Evolutionary conservation across 2,113 vertebrate genomes (phyloP).

Genomic region (Trematocara macrostoma): DNA sequence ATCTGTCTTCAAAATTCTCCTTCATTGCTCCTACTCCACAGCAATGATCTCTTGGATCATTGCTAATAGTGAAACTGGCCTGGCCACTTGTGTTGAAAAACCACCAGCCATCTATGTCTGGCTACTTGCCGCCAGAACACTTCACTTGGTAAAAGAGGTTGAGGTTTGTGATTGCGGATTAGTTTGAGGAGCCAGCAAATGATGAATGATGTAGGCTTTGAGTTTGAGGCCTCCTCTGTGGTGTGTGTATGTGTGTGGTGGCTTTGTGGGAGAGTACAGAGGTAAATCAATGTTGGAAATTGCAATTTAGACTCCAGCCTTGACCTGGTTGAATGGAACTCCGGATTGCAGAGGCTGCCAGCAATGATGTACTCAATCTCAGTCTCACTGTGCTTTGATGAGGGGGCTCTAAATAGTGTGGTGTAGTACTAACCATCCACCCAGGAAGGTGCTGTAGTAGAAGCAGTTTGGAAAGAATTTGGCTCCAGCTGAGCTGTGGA

Average conservation of each 20-base stretch:
- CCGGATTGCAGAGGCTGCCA: constrained; percentile 29
- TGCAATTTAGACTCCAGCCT: constrained; percentile 52
- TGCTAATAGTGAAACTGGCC: constrained; percentile 17
- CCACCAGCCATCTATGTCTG: constrained; percentile 27
- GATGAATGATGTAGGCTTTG: constrained; percentile 60
- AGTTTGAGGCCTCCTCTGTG: constrained; percentile 15
- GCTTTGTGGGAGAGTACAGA: constrained; percentile 40
- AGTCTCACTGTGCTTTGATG: constrained; percentile 38
- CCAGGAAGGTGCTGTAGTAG: constrained; percentile 38
- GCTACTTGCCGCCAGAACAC: constrained; percentile 38
- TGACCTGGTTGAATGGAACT: constrained; percentile 41
- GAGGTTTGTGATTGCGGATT: constrained; percentile 56
- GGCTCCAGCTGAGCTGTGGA: constrained; percentile 43
- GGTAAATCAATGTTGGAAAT: constrained; percentile 51
- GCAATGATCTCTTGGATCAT: constrained; percentile 8
- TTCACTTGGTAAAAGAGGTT: constrained; percentile 22
- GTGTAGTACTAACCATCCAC: constrained; percentile 17
- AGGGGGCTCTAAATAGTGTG: constrained; percentile 26
- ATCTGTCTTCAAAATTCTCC: not conserved
- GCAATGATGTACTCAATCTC: constrained; percentile 17
- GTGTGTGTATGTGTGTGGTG: constrained; percentile 9
- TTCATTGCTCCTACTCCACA: not conserved
- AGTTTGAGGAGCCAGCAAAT: constrained; percentile 42
- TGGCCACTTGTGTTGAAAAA: constrained; percentile 23
- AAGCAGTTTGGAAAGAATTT: constrained; percentile 56